phyloP scores from a whole-genome alignment of 2,797 vertebrate genomes.

The Triplophysa bombifrons region DNA sequence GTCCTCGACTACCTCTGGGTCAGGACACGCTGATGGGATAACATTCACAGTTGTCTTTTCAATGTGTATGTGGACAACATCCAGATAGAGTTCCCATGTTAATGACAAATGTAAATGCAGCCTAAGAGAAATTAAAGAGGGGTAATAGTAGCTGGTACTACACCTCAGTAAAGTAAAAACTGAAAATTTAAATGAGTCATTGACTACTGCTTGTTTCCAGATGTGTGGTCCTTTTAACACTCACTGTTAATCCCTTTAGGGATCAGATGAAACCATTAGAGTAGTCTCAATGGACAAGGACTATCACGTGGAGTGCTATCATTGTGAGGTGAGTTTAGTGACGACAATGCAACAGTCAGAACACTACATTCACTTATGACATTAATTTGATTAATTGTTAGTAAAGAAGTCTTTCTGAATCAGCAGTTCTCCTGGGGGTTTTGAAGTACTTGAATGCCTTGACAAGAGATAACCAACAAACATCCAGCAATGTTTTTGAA shows the following conservation, averaged over 20 bases:
- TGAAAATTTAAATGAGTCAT: too few species aligned
- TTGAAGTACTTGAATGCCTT: neutral
- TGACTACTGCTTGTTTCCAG: neutral
- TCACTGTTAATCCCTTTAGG: constrained; percentile 72
- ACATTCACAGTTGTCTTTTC: too few species aligned
- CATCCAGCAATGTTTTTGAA: neutral
- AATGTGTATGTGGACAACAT: too few species aligned
- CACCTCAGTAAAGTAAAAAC: too few species aligned
- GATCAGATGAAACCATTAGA: constrained; percentile 94
- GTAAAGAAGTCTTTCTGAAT: neutral
- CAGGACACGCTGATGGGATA: too few species aligned
- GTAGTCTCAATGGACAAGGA: constrained; percentile 98
- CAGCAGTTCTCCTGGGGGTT: neutral
- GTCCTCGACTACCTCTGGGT: too few species aligned
- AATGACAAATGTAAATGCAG: too few species aligned
- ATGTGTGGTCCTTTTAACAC: neutral
- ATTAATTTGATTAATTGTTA: too few species aligned
- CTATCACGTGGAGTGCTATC: constrained; percentile 95
- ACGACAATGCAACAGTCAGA: neutral
- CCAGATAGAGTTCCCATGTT: too few species aligned
- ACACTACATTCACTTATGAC: neutral
- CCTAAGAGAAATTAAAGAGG: too few species aligned
- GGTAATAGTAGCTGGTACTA: too few species aligned
- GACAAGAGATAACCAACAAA: neutral
- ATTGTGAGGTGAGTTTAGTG: constrained; percentile 86